Conservation (phyloP, 2,888 invertebrate genomes). For the Agriotes lineatus region DNA sequence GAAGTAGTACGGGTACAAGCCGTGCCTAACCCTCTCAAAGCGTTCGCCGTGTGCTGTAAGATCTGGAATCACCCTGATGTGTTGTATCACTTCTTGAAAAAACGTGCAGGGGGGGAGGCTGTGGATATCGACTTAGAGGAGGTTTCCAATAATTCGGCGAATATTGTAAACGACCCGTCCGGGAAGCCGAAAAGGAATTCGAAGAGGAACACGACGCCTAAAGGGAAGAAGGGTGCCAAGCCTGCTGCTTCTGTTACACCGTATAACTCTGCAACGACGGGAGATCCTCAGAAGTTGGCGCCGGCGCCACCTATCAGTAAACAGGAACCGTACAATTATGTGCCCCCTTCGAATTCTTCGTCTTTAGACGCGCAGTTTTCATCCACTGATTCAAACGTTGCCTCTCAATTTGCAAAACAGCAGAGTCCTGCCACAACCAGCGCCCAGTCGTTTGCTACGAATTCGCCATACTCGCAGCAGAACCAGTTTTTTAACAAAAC, state of each 20-base stretch:
- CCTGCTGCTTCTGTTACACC: constrained; percentile 71
- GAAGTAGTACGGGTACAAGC: constrained; percentile 88
- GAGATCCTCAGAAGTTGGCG: constrained; percentile 18
- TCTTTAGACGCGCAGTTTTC: constrained; percentile 23
- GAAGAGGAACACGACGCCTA: constrained; percentile 57
- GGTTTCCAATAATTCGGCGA: constrained; percentile 70
- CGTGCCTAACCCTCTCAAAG: constrained; percentile 95
- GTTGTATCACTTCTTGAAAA: constrained; percentile 87
- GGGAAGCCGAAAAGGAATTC: constrained; percentile 63
- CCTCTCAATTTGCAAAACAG: constrained; percentile 21
- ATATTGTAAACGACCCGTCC: constrained; percentile 56
- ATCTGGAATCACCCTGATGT: constrained; percentile 98
- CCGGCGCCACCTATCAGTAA: not conserved
- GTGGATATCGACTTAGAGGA: constrained; percentile 88
- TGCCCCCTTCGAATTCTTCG: not conserved
- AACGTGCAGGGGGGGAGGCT: constrained; percentile 82
- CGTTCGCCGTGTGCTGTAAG: constrained; percentile 98
- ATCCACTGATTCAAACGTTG: constrained; percentile 13
- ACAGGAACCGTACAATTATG: constrained; percentile 11
- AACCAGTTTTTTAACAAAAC: not conserved
- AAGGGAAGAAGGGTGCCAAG: constrained; percentile 64
- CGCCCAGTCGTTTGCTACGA: not conserved
- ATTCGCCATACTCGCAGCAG: not conserved
- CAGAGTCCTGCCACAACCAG: constrained; percentile 10
- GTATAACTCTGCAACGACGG: constrained; percentile 54